Evolutionary conservation across 2,888 invertebrate species (phyloP), one percentile per base, ranked within the genome.

Genomic region (Sphecodes monilicornis): DNA sequence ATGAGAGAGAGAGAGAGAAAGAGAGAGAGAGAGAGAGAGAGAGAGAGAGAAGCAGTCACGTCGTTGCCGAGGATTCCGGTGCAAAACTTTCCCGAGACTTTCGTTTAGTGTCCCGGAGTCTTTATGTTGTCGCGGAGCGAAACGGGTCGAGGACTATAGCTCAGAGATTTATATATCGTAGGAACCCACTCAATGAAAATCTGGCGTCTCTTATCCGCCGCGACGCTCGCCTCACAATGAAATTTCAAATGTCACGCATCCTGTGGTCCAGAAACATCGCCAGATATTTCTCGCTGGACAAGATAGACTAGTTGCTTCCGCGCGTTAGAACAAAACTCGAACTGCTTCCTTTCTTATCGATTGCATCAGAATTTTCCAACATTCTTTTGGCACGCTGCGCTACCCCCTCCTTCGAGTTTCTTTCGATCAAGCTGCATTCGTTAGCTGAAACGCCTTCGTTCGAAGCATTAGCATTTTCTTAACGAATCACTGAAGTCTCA

Each of bases 101-200:
- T 80, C 84, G 84, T 76, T 69, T 70, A 71, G 57, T 36, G 36
- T 68, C 26, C 29, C 60, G 60, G 66, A 46, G 57, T 68, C 75
- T 78, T 75, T 66, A 46, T 41, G 74, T 54, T 54, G 66, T 75
- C 41, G 39, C 43, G 13, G 50, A 79, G 66, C 43, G 60, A 76
- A 85, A 85, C 85, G 78, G 78, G 83, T 83, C 82, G 84, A 78
- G 76, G 78, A 82, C 73, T 79, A 64, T 54, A 41, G 66, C 60
- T 46, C 10, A 16, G 66, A 71, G 83, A 85, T 85, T 85, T 83
- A 83, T 83, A 74, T 69, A 39, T 79, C 60, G 73, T 74, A 57
- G 79, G 70, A 79, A 74, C 64, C 76, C 83, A 70, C 79, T 85
- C 83, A 76, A 85, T 85, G 85, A 85, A 85, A 83, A 76, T 83